Base-by-base conservation (phyloP, 2,888 invertebrate genomes). In the Elaeidobius kamerunicus region DNA sequence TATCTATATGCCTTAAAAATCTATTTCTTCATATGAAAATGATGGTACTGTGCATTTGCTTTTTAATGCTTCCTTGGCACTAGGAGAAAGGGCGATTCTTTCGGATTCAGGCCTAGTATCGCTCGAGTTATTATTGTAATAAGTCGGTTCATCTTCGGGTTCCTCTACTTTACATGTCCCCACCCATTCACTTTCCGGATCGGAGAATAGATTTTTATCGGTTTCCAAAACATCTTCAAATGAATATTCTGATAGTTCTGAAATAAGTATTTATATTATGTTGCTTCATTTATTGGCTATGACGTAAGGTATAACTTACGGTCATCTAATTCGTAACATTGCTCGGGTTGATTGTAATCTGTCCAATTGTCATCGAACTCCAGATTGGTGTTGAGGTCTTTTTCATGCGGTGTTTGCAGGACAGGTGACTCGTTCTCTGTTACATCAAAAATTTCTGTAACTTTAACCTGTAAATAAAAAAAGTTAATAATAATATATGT, bases 361-460 rank as follows among this genome's bases (percentile, higher is more conserved):
- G 77, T 76, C 71, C 79, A 78, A 74, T 78, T 79, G 68, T 82
- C 82, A 70, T 85, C 85, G 70, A 83, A 85, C 72, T 84, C 80
- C 32, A 85, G 73, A 61, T 81, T 79, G 56, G 75, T 77, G 72
- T 85, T 85, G 53, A 75, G 65, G 63, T 81, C 80, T 18, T 78
- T 75, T 69, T 85, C 84, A 11, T 75, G 74, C 1, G 79, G 76
- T 45, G 81, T 80, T 71, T 84, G 81, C 47, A 83, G 78, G 16
- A 79, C 79, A 45, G 82, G 79, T 18, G 82, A 79, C 61, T 88
- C 86, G 43, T 83, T 82, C 62, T 88, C 86, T 0, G 88, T 87
- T 67, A 91, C 87, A 71, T 92, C 91, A 69, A 88, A 91, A 65
- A 93, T 91, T 76, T 92, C 91, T 1, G 91, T 91, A 64, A 92